Base-by-base conservation (phyloP, 2,888 invertebrate species). In the Agrypnus murinus region DNA sequence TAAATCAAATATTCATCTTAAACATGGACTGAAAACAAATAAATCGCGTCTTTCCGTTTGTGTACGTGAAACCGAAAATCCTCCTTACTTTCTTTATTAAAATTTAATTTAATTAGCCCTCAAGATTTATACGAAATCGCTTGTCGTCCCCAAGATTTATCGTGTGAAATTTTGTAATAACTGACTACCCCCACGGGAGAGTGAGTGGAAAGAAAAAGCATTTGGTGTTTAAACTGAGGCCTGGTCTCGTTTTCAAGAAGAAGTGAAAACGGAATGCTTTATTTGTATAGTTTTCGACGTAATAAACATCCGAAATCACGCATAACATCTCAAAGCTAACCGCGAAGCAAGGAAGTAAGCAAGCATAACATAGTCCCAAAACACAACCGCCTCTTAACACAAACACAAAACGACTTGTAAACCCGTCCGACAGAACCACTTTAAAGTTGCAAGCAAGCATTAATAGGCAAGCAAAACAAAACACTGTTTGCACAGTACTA, bases 1-100 rank as follows among this genome's bases (percentile, higher is more conserved):
- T 74, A 78, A 80, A 80, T 78, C 74, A 76, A 75, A 73, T 77
- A 79, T 77, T 75, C 75, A 71, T 74, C 74, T 71, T 73, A 69
- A 69, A 73, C 70, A 40, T 32, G 59, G 32, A 25, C 50, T 12
- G 32, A 55, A 67, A 62, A 59, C 46, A 62, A 67, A 67, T 60
- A 50, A 60, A 48, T 63, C 62, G 43, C 8, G 12, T n/a, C 2
- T 25, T 5, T 25, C 25, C 25, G 3, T 25, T 25, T 25, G 25
- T 3, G 25, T 3, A 6, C 38, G 0, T 7, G 31, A 0, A 6
- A 34, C n/a, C 14, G 12, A 15, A 25, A 15, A 43, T 15, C 32
- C 31, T 2, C 12, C 53, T 53, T 46, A 17, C 17, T 31, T 50
- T 50, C 25, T 31, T 50, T 50, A 50, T 50, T 50, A 50, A 50